Percentiles rank a stretch among this genome's conserved stretches.
phyloP scores from a whole-genome alignment of 2,888 invertebrate species.

The Dasysyrphus tricinctus region DNA sequence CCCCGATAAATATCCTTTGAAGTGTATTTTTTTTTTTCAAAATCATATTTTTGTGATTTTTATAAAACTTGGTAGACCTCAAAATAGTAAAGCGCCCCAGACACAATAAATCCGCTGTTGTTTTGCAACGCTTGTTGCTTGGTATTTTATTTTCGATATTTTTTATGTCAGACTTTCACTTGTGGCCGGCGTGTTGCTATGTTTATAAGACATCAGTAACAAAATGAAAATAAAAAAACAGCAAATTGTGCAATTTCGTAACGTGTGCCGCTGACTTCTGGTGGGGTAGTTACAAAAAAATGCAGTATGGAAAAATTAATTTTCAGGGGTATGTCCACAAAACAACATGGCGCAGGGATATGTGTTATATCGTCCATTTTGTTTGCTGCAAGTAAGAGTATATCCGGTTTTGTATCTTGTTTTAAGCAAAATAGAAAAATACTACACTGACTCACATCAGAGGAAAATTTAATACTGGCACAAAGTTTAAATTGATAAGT shows the following conservation, averaged over 20 bases:
- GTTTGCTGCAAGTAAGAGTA: neutral
- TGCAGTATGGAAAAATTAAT: slow-evolving; percentile 32
- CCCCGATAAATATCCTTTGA: no score
- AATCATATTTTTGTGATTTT: neutral
- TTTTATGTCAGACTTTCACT: slow-evolving; percentile 74
- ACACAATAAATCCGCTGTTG: neutral
- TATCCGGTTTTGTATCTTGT: slow-evolving; percentile 57
- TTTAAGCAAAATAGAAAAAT: neutral
- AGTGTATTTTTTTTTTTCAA: no score
- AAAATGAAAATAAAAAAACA: slow-evolving; percentile 10
- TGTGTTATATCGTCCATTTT: slow-evolving; percentile 36
- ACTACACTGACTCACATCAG: slow-evolving; percentile 28
- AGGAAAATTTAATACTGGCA: slow-evolving; percentile 1
- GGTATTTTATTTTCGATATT: slow-evolving; percentile 54
- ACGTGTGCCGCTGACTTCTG: slow-evolving; percentile 25
- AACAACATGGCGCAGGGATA: slow-evolving; percentile 40
- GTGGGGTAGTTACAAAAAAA: slow-evolving; percentile 31
- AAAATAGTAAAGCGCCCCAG: neutral
- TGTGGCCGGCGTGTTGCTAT: slow-evolving; percentile 49
- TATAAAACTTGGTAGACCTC: neutral
- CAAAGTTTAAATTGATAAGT: slow-evolving; percentile 23
- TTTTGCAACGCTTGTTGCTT: slow-evolving; percentile 24
- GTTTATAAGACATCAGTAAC: slow-evolving; percentile 16
- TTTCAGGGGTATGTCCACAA: slow-evolving; percentile 68
- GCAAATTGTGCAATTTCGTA: slow-evolving; percentile 63